Base-by-base conservation (phyloP, 2,113 vertebrate species). In the Recurvirostra avosetta region DNA sequence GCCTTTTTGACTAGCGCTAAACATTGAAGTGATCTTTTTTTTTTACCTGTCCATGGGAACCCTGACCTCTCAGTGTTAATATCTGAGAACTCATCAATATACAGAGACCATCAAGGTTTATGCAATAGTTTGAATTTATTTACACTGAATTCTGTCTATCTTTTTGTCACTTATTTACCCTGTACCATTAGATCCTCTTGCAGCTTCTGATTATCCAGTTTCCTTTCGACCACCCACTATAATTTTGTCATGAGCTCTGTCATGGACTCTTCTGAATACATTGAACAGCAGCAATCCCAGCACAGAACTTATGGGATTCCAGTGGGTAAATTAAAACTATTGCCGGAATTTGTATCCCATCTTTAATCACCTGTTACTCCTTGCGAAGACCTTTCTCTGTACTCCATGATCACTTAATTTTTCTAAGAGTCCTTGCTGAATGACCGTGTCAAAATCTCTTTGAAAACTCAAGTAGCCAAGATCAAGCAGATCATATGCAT, bases 51-150 rank as follows among this genome's bases (percentile, higher is more conserved):
- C 43, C 13, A 3, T 25, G 38, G 55, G 43, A 40, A 53, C 7
- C 27, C 49, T 47, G 73, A 16, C 55, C n/a, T 49, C 43, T 26
- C 70, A 19, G 16, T 45, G 55, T 63, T 56, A 41, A 41, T 45
- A 32, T 52, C 61, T 41, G 53, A 58, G 53, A 58, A 30, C 25
- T 63, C 25, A 29, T 56, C 30, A 43, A 29, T 29, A 30, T 45
- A 21, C 8, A 19, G 65, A 56, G 16, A 43, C 29, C 1, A 1
- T 17, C 20, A 12, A 25, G 38, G 29, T 0, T 17, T 79, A 68
- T 68, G 61, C 49, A 78, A 5, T 22, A 52, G 41, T 83, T 80
- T 77, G 45, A 68, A 62, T 45, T 49, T 70, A 43, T 15, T 52
- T 23, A 23, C 36, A 16, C 34, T 52, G 36, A 47, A 50, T 76